Conservation (phyloP, 64 coral and sea anemone species). For the Actinia equina region DNA sequence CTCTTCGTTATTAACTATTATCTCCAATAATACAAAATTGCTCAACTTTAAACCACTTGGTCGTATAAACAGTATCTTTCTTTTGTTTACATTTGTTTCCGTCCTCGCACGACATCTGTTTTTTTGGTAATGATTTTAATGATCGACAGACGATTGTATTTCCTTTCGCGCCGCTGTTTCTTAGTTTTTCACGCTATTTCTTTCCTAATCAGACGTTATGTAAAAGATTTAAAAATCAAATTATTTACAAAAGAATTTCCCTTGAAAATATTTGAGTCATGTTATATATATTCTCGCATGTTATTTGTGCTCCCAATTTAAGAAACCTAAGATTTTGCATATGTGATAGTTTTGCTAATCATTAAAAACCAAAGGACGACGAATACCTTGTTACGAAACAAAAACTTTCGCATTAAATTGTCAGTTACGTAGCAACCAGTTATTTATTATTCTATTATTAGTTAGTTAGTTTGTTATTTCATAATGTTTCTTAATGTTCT, state of each 20-base stretch:
- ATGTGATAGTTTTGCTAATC: neutral
- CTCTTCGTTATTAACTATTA: neutral
- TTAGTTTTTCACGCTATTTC: neutral
- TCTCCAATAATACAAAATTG: neutral
- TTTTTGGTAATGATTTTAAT: constrained; percentile 1
- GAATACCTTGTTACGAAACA: neutral
- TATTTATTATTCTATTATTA: neutral
- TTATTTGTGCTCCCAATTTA: neutral
- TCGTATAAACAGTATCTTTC: neutral
- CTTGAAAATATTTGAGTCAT: neutral
- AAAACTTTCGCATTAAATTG: neutral
- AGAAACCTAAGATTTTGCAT: neutral
- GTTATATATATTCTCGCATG: neutral
- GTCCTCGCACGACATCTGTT: neutral
- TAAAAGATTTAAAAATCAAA: neutral
- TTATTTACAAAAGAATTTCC: neutral
- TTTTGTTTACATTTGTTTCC: neutral
- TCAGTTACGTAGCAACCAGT: neutral
- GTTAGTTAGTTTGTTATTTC: too few species aligned
- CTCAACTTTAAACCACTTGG: constrained; percentile 1
- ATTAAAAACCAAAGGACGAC: neutral
- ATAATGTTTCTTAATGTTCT: neutral
- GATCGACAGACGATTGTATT: neutral
- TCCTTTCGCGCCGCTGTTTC: neutral
- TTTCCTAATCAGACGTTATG: neutral